Evolutionary conservation across 2,888 invertebrate genomes (phyloP), one percentile per base, ranked within the genome.

Genomic region (Seira ritae): DNA sequence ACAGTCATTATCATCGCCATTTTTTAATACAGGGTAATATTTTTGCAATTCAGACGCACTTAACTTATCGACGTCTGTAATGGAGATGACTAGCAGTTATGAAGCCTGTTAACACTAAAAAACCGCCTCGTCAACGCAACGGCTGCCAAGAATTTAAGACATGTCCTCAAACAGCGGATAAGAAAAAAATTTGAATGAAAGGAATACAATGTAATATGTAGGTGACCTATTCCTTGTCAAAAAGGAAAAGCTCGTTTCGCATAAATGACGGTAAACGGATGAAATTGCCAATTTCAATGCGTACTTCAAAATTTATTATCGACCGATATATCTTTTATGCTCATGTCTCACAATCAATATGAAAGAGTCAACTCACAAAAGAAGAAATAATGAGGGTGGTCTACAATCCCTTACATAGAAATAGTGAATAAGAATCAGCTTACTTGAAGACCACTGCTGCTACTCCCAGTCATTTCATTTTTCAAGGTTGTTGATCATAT

Each of bases 181-280:
- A 55, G 1, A 55, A 17, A 55, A 15, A 12, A 55, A 55, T 55
- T 31, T 55, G 17, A 55, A 55, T 55, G 31, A 12, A 12, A 15
- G n/a, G 55, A 55, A 55, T 55, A 60, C 31, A 31, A 4, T 31
- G 31, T 31, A 46, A 37, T 73, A 80, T 73, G 80, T 80, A 80
- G 80, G 80, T 80, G 80, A 80, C 80, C 80, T 60, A 80, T 80
- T 80, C 68, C 80, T 80, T 73, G 50, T 80, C 68, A 68, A 74
- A 65, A 67, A 46, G 65, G 62, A 77, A 70, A 79, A 68, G 80
- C 80, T 80, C 80, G 62, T 80, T 73, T 72, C 31, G 12, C 71
- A 72, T 55, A 72, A 79, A 79, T 79, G 72, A 79, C 24, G 66
- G 15, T 50, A 65, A 20, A 66, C 19, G 75, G 66, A 69, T 70